phyloP scores from a whole-genome alignment of 2,113 vertebrate genomes.

The Equus przewalskii region DNA sequence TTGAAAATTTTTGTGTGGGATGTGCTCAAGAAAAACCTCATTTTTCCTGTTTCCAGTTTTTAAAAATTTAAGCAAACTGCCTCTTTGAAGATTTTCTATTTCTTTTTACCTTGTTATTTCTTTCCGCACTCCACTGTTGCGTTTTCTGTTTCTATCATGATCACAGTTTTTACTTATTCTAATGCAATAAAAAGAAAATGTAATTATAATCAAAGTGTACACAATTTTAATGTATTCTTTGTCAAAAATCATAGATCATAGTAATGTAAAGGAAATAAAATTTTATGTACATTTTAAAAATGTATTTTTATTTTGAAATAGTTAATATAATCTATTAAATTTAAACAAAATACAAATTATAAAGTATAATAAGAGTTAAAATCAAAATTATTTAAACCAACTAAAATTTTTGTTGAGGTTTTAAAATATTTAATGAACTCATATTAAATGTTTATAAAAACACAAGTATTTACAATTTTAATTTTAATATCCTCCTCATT shows the following conservation, averaged over 20 bases:
- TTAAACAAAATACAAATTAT: neutral
- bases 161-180: neutral
- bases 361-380: neutral
- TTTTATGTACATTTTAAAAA: neutral
- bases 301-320: slow-evolving; percentile 2
- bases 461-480: neutral
- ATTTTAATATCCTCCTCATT: neutral
- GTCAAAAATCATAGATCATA: neutral
- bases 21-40: neutral
- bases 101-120: neutral
- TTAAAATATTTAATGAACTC: neutral
- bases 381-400: neutral
- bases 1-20: neutral
- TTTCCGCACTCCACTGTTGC: neutral
- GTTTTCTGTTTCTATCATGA: slow-evolving; percentile 17
- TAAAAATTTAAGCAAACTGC: neutral
- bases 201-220: neutral
- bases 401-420: neutral
- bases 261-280: neutral
- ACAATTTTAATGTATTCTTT: neutral
- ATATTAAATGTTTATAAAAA: neutral
- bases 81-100: neutral
- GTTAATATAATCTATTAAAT: neutral
- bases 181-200: neutral
- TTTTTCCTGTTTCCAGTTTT: neutral